Evolutionary conservation across 2,797 vertebrate genomes (phyloP).

Genomic region (Dryobates pubescens): DNA sequence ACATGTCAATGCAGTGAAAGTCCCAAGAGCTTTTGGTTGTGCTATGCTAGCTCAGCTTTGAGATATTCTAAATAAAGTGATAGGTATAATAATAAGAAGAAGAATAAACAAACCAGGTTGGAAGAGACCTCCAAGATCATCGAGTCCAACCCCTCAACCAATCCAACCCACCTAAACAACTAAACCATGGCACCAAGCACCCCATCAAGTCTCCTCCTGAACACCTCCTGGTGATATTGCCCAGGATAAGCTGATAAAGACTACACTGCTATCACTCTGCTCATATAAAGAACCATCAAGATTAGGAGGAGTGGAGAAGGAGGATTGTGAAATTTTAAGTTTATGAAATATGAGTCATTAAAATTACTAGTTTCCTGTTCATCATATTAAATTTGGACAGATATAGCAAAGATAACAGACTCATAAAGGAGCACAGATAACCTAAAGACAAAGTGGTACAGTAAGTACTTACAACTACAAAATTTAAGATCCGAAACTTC

Average conservation of each 20-base stretch:
- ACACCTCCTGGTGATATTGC: too few species aligned
- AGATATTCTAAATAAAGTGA: rapidly evolving
- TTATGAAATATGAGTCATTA: background rate
- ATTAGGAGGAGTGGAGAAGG: background rate
- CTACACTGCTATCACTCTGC: background rate
- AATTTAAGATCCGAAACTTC: background rate
- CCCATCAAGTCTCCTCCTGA: too few species aligned
- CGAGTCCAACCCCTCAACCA: too few species aligned
- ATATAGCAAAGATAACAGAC: background rate
- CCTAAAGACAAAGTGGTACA: background rate
- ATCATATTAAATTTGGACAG: background rate
- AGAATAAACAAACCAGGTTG: too few species aligned
- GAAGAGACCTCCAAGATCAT: too few species aligned
- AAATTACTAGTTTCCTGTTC: background rate
- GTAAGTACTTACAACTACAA: background rate
- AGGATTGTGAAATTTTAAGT: background rate
- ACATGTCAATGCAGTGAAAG: background rate
- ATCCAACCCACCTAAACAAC: too few species aligned
- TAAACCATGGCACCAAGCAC: too few species aligned
- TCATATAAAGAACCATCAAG: background rate
- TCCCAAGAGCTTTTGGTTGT: background rate
- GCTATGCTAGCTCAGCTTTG: background rate
- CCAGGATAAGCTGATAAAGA: background rate
- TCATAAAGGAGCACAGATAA: background rate
- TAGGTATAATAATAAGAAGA: too few species aligned